A percentile compares a stretch with the other conserved stretches of the same genome.
These are phyloP conservation scores for Penaeus vannamei DNA, from an alignment of 1,140 invertebrate genomes.

Conservation along the genomic window DNA sequence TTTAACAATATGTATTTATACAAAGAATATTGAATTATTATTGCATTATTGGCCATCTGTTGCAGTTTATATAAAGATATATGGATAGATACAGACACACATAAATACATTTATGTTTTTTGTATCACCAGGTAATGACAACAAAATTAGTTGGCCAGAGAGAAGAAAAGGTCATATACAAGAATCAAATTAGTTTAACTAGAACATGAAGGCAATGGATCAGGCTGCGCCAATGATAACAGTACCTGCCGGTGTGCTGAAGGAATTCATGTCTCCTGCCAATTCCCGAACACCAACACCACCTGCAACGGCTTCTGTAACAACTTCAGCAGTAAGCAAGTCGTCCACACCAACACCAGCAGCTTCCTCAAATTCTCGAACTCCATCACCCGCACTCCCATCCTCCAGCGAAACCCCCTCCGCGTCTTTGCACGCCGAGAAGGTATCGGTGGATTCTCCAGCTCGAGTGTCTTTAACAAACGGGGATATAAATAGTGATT, in stretches of 20 bases:
- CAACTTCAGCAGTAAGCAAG: background rate
- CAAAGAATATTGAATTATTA: background rate
- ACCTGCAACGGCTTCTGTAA: background rate
- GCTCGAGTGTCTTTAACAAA: too few species aligned
- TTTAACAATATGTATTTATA: background rate
- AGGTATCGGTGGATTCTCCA: too few species aligned
- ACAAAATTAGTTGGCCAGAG: background rate
- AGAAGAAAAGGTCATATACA: too few species aligned
- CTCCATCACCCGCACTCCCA: background rate
- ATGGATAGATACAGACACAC: background rate
- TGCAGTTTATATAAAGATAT: background rate
- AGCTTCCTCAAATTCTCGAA: constrained; percentile 16
- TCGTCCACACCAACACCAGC: background rate
- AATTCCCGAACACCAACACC: constrained; percentile 10
- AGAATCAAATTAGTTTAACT: too few species aligned
- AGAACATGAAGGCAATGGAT: constrained; percentile 14
- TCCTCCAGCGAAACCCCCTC: background rate
- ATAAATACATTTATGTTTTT: constrained; percentile 8
- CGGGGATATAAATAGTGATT: too few species aligned
- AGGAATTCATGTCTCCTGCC: constrained; percentile 25
- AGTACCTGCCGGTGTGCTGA: constrained; percentile 11
- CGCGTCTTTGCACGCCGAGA: background rate
- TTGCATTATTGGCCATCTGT: background rate
- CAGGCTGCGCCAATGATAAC: constrained; percentile 16
- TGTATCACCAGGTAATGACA: background rate